These are phyloP conservation scores for Caenorhabditis briggsae DNA, from an alignment of 1,140 invertebrate genomes.

Conservation along the genomic window DNA sequence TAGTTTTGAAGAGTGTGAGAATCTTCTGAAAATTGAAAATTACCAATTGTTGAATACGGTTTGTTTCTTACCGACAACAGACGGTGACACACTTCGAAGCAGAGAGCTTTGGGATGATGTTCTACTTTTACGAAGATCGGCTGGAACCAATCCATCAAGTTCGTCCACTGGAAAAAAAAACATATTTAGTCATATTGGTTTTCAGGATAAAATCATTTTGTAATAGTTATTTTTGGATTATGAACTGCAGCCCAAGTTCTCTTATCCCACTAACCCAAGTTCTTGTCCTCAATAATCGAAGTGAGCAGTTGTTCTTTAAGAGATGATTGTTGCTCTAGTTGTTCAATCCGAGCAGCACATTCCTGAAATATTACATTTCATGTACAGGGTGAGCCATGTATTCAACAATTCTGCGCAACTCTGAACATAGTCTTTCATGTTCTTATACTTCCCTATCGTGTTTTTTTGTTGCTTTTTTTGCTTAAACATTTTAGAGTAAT, in stretches of 20 bases:
- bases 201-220: too few species aligned
- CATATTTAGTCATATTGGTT: too few species aligned
- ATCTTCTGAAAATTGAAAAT: slow-evolving; percentile 10
- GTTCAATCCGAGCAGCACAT: slow-evolving; percentile 63
- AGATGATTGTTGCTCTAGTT: slow-evolving; percentile 64
- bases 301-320: slow-evolving; percentile 62
- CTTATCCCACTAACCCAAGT: slow-evolving; percentile 47
- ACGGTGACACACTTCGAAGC: slow-evolving; percentile 15
- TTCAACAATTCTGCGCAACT: background rate
- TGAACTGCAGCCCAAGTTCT: too few species aligned
- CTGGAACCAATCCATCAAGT: slow-evolving; percentile 26
- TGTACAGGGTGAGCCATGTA: background rate
- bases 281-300: slow-evolving; percentile 60
- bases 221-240: too few species aligned
- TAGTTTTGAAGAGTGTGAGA: slow-evolving; percentile 39
- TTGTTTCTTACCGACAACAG: background rate
- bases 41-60: too few species aligned
- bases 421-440: background rate
- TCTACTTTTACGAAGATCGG: slow-evolving; percentile 17
- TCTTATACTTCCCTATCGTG: background rate
- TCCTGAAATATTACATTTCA: slow-evolving; percentile 47
- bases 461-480: background rate
- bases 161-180: slow-evolving; percentile 28
- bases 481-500: background rate
- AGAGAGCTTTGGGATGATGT: slow-evolving; percentile 33